phyloP scores from a whole-genome alignment of 1,140 invertebrate species.

The Conus betulinus region DNA sequence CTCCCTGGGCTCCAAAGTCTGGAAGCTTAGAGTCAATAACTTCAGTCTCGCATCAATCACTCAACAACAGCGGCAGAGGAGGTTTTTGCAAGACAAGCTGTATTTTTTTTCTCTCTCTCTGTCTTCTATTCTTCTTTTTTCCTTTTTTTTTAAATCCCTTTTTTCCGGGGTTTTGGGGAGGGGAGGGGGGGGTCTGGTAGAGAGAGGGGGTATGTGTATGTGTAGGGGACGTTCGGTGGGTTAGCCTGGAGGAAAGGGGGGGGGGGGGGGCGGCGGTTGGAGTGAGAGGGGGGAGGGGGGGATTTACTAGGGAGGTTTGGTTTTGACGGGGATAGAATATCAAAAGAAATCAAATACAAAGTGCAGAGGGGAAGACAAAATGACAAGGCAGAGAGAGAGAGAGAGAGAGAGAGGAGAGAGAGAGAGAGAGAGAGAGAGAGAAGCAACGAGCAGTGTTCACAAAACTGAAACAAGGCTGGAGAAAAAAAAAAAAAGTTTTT shows the following conservation, averaged over 20 bases:
- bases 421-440: not conserved
- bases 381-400: not conserved
- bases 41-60: constrained; percentile 1
- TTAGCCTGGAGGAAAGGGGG: not conserved
- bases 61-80: not conserved
- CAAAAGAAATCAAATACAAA: not conserved
- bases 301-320: too few species aligned
- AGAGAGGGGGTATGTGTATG: not conserved
- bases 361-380: not conserved
- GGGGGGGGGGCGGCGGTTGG: not conserved
- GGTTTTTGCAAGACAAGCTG: not conserved
- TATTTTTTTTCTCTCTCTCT: not conserved
- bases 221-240: not conserved
- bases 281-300: too few species aligned
- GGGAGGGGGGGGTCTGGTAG: not conserved
- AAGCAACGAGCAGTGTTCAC: too few species aligned
- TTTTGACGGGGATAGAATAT: too few species aligned
- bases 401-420: not conserved
- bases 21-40: not conserved
- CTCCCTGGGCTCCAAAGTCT: not conserved
- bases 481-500: too few species aligned
- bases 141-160: too few species aligned
- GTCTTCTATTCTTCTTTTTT: too few species aligned
- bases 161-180: not conserved
- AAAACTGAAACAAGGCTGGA: too few species aligned